These are phyloP conservation scores for Neodiprion virginianus DNA, from an alignment of 1,140 invertebrate species.

Conservation along the genomic window DNA sequence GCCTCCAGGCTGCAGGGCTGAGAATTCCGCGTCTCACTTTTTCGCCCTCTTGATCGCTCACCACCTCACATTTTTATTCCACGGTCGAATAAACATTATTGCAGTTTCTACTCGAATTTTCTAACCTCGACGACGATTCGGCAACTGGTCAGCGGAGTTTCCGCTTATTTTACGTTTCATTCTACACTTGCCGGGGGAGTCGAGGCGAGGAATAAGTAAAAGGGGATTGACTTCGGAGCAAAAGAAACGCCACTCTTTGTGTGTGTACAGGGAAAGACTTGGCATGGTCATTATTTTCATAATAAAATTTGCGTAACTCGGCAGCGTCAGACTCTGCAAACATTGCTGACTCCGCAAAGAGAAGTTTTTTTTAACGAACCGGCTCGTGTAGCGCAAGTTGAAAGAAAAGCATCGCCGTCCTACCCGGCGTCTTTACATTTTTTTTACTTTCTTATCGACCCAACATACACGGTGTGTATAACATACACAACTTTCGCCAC, in stretches of 20 bases:
- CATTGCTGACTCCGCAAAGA: slow-evolving; percentile 1
- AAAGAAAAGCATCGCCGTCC: not conserved
- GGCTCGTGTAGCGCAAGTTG: not conserved
- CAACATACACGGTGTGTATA: not conserved
- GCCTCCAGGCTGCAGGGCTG: not conserved
- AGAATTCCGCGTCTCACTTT: not conserved
- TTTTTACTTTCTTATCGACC: not conserved
- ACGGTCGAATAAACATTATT: too few species aligned
- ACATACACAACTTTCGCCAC: too few species aligned
- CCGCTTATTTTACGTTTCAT: not conserved
- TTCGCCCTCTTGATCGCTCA: not conserved
- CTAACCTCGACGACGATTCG: not conserved
- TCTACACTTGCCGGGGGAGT: not conserved
- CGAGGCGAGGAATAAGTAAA: not conserved
- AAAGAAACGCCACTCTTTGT: not conserved
- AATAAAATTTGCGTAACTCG: not conserved
- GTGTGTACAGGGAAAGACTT: not conserved
- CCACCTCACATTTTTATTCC: not conserved
- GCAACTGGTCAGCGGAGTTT: not conserved
- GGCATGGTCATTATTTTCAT: not conserved
- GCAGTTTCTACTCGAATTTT: too few species aligned
- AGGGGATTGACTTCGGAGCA: not conserved
- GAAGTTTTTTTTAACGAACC: not conserved
- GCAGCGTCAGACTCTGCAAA: not conserved
- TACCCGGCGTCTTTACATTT: not conserved